Percentiles rank a stretch among this genome's conserved stretches.
Conservation (phyloP, 1,140 invertebrate species). For the Penaeus indicus region DNA sequence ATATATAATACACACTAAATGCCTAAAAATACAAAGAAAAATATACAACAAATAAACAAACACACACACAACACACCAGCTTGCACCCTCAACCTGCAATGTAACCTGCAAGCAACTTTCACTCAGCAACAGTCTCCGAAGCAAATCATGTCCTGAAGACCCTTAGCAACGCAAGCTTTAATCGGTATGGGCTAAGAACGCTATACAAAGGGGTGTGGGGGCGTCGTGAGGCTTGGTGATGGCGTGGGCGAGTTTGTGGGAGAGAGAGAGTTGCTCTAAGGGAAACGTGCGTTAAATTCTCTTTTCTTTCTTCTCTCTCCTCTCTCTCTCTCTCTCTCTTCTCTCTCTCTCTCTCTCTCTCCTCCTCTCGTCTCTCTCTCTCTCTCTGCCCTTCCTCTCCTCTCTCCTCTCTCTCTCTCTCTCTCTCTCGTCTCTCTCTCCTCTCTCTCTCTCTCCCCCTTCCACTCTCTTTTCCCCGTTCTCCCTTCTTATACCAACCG, state of each 20-base stretch:
- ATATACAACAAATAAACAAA: too few relatives aligned
- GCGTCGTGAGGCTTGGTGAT: not conserved
- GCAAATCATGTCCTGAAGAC: too few relatives aligned
- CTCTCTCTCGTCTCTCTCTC: not conserved
- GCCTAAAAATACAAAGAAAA: too few relatives aligned
- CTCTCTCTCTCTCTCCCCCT: constrained; percentile 11
- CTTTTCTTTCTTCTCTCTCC: not conserved
- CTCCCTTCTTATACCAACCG: not conserved
- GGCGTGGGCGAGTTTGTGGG: not conserved
- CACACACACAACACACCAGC: too few relatives aligned
- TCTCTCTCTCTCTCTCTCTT: not conserved
- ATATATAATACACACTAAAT: too few relatives aligned
- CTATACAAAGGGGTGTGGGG: not conserved
- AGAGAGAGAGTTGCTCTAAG: not conserved
- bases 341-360: not conserved
- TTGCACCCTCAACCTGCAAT: too few relatives aligned
- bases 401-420: too few relatives aligned
- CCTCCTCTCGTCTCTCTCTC: too few relatives aligned
- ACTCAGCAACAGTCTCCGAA: too few relatives aligned
- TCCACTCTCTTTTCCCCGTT: not conserved
- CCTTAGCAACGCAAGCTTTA: too few relatives aligned
- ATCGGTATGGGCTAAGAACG: too few relatives aligned
- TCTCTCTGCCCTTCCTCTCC: not conserved
- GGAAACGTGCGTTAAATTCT: not conserved
- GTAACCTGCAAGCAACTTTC: too few relatives aligned